These are phyloP conservation scores for Brachionus rotundiformis DNA, from an alignment of 1,140 invertebrate species.

Conservation along the genomic window DNA sequence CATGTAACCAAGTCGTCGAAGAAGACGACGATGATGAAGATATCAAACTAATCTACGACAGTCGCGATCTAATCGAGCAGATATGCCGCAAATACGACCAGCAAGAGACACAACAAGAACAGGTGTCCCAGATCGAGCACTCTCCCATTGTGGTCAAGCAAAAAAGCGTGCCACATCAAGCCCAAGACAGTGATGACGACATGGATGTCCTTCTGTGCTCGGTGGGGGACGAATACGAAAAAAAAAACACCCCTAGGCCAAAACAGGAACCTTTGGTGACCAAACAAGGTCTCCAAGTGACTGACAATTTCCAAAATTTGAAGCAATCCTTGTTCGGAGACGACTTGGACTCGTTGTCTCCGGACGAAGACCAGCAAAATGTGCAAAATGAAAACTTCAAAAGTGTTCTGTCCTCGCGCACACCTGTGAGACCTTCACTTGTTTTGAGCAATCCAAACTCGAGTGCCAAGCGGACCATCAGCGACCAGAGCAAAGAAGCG, in stretches of 20 bases:
- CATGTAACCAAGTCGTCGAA: neutral
- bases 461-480: neutral
- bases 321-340: neutral
- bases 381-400: neutral
- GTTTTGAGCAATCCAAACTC: neutral
- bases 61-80: slow-evolving; percentile 16
- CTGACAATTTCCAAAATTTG: neutral
- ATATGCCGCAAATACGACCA: slow-evolving; percentile 37
- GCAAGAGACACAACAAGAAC: neutral
- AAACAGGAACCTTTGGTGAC: neutral
- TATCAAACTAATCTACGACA: slow-evolving; percentile 26
- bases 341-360: neutral
- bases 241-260: neutral
- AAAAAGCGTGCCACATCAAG: neutral
- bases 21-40: slow-evolving; percentile 27
- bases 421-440: neutral
- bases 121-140: neutral
- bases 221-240: neutral
- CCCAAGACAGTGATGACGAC: neutral
- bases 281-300: neutral
- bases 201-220: neutral
- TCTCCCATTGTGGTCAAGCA: slow-evolving; percentile 3
- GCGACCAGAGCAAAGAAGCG: neutral
- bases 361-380: neutral
- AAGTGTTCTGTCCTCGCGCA: neutral